A percentile compares a stretch with the other conserved stretches of the same genome.
Evolutionary conservation across 2,797 vertebrate species (phyloP).

Genomic region (Leptodactylus fallax): DNA sequence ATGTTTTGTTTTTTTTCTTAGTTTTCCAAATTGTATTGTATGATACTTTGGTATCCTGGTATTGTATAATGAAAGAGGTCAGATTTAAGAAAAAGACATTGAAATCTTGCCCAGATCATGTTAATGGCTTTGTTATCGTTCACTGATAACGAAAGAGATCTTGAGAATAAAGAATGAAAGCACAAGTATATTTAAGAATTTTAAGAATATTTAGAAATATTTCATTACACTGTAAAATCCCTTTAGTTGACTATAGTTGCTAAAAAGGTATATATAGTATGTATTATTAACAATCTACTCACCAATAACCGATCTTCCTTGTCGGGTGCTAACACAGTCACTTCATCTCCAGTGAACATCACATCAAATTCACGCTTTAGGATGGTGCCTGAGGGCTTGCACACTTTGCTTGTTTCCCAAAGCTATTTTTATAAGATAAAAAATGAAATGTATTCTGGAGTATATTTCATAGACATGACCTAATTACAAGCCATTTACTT

Average conservation of each 20-base stretch:
- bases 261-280: neutral
- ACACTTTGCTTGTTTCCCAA: constrained; percentile 93
- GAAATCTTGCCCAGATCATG: neutral
- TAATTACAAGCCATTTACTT: neutral
- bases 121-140: neutral
- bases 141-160: neutral
- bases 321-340: constrained; percentile 85
- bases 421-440: constrained; percentile 75
- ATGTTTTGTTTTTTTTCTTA: no score
- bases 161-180: neutral
- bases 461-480: neutral
- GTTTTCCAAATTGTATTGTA: no score
- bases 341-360: constrained; percentile 78
- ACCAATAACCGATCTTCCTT: constrained; percentile 89
- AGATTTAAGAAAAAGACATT: neutral
- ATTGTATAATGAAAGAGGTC: no score
- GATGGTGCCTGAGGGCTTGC: constrained; percentile 84
- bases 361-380: constrained; percentile 90
- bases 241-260: neutral
- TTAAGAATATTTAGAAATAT: neutral
- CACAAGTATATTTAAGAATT: no score
- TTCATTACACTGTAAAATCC: no score
- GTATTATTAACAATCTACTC: constrained; percentile 63
- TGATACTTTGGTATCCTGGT: no score
- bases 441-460: constrained; percentile 2